phyloP scores from a whole-genome alignment of 2,888 invertebrate species.

The Agrenia bidenticulata region DNA sequence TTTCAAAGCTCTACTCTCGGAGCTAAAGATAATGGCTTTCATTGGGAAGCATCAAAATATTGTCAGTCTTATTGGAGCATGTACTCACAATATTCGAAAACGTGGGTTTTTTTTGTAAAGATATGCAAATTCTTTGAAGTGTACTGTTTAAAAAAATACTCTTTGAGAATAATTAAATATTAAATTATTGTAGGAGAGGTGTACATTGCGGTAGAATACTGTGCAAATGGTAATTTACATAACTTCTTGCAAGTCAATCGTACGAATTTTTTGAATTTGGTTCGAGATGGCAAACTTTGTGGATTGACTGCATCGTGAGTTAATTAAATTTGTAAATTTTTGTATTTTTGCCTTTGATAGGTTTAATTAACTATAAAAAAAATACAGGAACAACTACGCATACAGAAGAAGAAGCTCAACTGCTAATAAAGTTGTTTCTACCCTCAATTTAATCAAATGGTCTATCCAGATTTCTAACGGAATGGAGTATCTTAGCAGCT shows the following conservation, averaged over 20 bases:
- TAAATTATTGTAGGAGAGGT: conserved; percentile 45
- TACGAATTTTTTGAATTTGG: conserved; percentile 35
- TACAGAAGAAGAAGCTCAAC: conserved; percentile 25
- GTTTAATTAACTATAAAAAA: not conserved
- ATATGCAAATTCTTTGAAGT: conserved; percentile 4
- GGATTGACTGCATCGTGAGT: not conserved
- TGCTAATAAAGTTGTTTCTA: conserved; percentile 34
- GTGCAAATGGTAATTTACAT: conserved; percentile 41
- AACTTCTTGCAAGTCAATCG: conserved; percentile 38
- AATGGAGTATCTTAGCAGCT: conserved; percentile 39
- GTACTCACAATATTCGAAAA: conserved; percentile 46
- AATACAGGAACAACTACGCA: not conserved
- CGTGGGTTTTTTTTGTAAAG: conserved; percentile 19
- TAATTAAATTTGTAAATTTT: not conserved
- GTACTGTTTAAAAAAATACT: conserved; percentile 1
- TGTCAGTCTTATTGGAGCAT: conserved; percentile 47
- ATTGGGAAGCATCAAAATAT: conserved; percentile 45
- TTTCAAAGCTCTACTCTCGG: conserved; percentile 44
- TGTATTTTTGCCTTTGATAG: not conserved
- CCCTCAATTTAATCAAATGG: conserved; percentile 43
- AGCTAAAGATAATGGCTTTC: conserved; percentile 45
- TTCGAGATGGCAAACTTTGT: conserved; percentile 32
- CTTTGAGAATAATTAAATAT: not conserved
- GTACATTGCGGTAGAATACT: conserved; percentile 42
- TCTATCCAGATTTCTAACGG: conserved; percentile 42